Evolutionary conservation across 2,113 vertebrate species (phyloP).

Genomic region (Xiphophorus maculatus): DNA sequence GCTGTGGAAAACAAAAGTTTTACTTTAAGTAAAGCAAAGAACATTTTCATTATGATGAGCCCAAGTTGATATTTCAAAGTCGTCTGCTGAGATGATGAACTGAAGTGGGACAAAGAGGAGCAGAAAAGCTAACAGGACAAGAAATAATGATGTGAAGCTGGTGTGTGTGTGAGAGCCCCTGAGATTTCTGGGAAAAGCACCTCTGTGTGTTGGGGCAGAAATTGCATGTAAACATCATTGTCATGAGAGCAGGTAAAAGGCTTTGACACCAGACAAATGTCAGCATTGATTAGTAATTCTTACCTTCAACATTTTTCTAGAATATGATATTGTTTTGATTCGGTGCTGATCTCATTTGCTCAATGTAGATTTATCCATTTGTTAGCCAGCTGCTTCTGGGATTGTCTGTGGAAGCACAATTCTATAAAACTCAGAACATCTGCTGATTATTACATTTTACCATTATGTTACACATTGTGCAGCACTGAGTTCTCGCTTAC

Average conservation of each 20-base stretch:
- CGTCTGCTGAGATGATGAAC: slow-evolving; percentile 29
- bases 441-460: not conserved
- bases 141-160: slow-evolving; percentile 61
- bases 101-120: slow-evolving; percentile 29
- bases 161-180: slow-evolving; percentile 28
- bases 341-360: slow-evolving; percentile 10
- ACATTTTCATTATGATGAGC: not conserved
- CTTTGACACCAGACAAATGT: slow-evolving; percentile 6
- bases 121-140: slow-evolving; percentile 49
- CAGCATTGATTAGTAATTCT: slow-evolving; percentile 19
- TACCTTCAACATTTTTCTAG: slow-evolving; percentile 17
- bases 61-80: not conserved
- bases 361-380: slow-evolving; percentile 29
- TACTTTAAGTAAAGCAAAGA: not conserved
- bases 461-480: not conserved
- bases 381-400: slow-evolving; percentile 13
- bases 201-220: slow-evolving; percentile 36
- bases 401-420: not conserved
- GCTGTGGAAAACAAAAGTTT: slow-evolving; percentile 5
- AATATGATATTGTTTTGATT: slow-evolving; percentile 3
- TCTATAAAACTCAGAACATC: not conserved
- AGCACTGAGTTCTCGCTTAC: not conserved
- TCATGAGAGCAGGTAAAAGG: slow-evolving; percentile 41
- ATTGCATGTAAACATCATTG: slow-evolving; percentile 37
- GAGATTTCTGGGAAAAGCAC: slow-evolving; percentile 60